Conservation (phyloP, 2,888 invertebrate genomes). For the Cerastoderma edule region DNA sequence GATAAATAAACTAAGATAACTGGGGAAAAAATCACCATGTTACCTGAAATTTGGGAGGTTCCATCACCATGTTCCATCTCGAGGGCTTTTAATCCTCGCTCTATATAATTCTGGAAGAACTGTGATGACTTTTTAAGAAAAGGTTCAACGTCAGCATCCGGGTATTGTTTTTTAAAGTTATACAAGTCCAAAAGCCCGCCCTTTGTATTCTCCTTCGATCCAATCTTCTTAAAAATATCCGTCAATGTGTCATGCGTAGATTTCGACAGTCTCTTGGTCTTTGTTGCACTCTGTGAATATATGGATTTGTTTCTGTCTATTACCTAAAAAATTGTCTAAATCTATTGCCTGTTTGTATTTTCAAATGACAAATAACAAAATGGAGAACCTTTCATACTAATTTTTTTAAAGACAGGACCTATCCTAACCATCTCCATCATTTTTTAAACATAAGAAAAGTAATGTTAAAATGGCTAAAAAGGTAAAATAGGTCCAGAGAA, state of each 20-base stretch:
- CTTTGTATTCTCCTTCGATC: conserved; percentile 92
- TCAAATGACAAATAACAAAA: no score
- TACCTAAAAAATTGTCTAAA: no score
- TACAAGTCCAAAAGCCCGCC: conserved; percentile 92
- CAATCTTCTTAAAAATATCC: conserved; percentile 95
- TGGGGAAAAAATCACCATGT: background rate
- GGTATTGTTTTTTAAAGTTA: conserved; percentile 91
- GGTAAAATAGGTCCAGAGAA: no score
- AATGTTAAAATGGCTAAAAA: no score
- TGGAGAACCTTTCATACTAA: no score
- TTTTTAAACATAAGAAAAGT: no score
- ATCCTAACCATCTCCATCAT: no score
- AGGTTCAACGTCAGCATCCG: conserved; percentile 93
- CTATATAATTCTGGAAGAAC: conserved; percentile 94
- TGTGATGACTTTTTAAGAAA: conserved; percentile 92
- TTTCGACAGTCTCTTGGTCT: conserved; percentile 87
- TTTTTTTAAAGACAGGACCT: no score
- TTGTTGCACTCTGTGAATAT: conserved; percentile 26
- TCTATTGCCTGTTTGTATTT: no score
- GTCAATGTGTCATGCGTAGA: conserved; percentile 93
- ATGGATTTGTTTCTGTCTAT: no score
- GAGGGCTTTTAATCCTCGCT: conserved; percentile 89
- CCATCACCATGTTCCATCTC: conserved; percentile 83
- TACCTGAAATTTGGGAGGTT: conserved; percentile 12
- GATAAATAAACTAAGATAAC: background rate